phyloP scores from a whole-genome alignment of 2,888 invertebrate genomes.

The Hermaeophaga mercurialis region DNA sequence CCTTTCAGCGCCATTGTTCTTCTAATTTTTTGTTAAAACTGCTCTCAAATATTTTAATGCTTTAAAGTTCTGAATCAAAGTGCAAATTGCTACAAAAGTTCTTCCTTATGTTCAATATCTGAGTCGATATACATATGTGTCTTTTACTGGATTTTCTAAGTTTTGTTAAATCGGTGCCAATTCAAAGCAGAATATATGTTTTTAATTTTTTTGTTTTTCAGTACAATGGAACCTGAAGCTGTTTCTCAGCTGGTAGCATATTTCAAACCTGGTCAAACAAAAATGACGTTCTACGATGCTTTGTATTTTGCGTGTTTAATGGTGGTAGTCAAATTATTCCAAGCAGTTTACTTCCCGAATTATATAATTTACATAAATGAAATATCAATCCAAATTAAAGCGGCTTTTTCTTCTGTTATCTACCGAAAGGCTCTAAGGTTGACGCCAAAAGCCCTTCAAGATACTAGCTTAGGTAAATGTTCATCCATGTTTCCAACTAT shows the following conservation, averaged over 20 bases:
- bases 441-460: constrained; percentile 37
- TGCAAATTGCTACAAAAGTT: no score
- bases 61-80: no score
- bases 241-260: constrained; percentile 70
- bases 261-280: constrained; percentile 62
- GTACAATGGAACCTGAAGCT: constrained; percentile 68
- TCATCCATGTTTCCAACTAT: no score
- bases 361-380: constrained; percentile 76
- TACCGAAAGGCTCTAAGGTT: constrained; percentile 59
- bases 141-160: no score
- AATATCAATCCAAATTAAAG: constrained; percentile 78
- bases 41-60: no score
- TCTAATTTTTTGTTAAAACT: not conserved
- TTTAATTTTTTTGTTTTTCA: no score
- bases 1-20: not conserved
- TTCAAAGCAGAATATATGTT: no score
- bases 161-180: no score
- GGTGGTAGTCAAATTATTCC: constrained; percentile 65
- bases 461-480: constrained; percentile 38
- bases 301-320: constrained; percentile 73
- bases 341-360: constrained; percentile 72
- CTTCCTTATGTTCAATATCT: no score
- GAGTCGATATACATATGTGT: no score
- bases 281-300: constrained; percentile 62
- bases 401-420: constrained; percentile 80